Evolutionary conservation across 2,888 invertebrate genomes (phyloP), one percentile per base, ranked within the genome.

Genomic region (Gisinianus flammeolus): DNA sequence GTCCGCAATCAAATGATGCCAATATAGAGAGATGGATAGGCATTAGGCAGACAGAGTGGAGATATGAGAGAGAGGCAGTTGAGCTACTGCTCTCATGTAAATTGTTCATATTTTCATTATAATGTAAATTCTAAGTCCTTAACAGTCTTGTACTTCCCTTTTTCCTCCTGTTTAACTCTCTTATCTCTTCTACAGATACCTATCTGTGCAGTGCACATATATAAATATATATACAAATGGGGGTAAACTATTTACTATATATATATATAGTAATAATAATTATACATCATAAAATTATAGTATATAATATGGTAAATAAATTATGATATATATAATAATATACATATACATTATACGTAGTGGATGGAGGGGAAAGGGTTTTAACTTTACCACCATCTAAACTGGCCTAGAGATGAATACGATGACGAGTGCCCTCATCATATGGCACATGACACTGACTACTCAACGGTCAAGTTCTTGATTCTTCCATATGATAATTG

Each of bases 401-500:
- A 26, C 26, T 26, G 24, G 62, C 62, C 62, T 62, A 62, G 62
- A 62, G 62, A 62, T 10, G 69, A 31, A 67, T 19, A 67, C 28
- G n/a, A n/a, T n/a, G n/a, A n/a, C 5, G 26, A 30, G 26, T 64
- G 24, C 62, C 3, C 66, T 8, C 28, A 56, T 71, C 71, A 71
- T 73, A 73, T 62, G 58, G 73, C 73, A 73, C 73, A 58, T 73
- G 73, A 62, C 73, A 73, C 73, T 35, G 35, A 30, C 31, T 58
- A 73, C 62, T 73, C 73, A 73, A 73, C 35, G 73, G 73, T 62
- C 73, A 73, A 62, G 73, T 58, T 73, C 26, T 62, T 44, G 58
- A 58, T 26, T 58, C 22, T 24, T 10, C 44, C 6, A 5, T 62
- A 26, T 24, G 8, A 62, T 26, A 10, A 58, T 24, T 73, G 71